Conservation (phyloP, 2,888 invertebrate species). For the Epistrophe grossulariae region DNA sequence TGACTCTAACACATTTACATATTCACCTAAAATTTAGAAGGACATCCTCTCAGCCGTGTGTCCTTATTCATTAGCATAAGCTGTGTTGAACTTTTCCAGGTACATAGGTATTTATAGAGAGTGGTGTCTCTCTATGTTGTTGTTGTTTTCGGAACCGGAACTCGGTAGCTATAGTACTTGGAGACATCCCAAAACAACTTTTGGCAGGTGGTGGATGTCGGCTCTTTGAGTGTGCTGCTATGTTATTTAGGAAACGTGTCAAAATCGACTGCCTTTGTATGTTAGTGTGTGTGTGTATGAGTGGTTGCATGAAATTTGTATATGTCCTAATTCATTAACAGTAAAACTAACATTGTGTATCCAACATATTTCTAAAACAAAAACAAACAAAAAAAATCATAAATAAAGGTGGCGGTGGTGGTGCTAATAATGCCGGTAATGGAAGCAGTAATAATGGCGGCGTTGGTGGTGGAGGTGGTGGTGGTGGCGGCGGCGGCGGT, state of each 20-base stretch:
- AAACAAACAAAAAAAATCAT: conserved; percentile 43
- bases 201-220: conserved; percentile 21
- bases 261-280: conserved; percentile 15
- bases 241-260: conserved; percentile 43
- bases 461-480: conserved; percentile 77
- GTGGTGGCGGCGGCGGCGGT: conserved; percentile 28
- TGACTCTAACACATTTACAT: conserved; percentile 21
- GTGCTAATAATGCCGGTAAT: conserved; percentile 55
- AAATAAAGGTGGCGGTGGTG: conserved; percentile 58
- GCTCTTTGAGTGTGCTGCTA: conserved; percentile 34
- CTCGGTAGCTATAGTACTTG: conserved; percentile 13
- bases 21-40: neutral
- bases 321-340: conserved; percentile 63
- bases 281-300: conserved; percentile 22
- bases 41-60: conserved; percentile 14
- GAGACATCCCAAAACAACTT: neutral
- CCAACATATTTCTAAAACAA: conserved; percentile 46
- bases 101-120: no score
- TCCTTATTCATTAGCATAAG: conserved; percentile 57
- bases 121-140: neutral
- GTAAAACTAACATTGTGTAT: conserved; percentile 54
- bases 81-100: conserved; percentile 11
- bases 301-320: conserved; percentile 51
- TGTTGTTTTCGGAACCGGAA: conserved; percentile 18
- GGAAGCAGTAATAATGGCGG: conserved; percentile 49